Evolutionary conservation across 2,113 vertebrate species (phyloP), one percentile per base, ranked within the genome.

Genomic region (Okapia johnstoni): DNA sequence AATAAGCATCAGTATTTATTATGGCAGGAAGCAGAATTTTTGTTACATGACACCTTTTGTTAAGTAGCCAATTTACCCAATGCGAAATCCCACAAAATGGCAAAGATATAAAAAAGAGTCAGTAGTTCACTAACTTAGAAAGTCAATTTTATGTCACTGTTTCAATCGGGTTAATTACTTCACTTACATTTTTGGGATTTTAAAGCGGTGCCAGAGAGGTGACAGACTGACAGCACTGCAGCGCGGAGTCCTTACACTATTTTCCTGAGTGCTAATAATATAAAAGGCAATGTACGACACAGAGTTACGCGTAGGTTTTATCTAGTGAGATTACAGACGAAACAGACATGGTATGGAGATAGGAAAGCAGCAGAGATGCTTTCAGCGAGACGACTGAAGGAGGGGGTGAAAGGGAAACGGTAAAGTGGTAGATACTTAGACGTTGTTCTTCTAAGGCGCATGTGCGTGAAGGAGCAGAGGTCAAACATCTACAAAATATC

Each of bases 171-270:
- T 97, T 98, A 97, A 97, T 97, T 96, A 98, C 93, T 98, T 97
- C 94, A 98, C 89, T 97, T 97, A 97, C 98, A 98, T 97, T 98
- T 97, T 97, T 36, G 83, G 85, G 97, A 95, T 97, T 98, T 96
- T 0, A 23, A 97, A 96, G 90, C 54, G 66, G 57, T 76, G 79
- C 58, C 88, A 80, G 85, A 90, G 95, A 96, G 50, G 98, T 98
- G 94, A 6, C 85, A 91, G 0, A 33, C 43, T 93, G 95, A 98
- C 57, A 40, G 93, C 33, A 83, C 55, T 70, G 88, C 70, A 92
- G 81, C 93, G 92, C 94, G 21, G 81, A 54, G 88, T 85, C 95
- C 80, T 96, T 97, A 95, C 52, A 85, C 88, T 89, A 88, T 81
- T 88, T 97, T 81, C 88, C 63, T 70, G 73, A 97, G 83, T 96